Evolutionary conservation across 2,888 invertebrate species (phyloP).

Genomic region (Seira musarum): DNA sequence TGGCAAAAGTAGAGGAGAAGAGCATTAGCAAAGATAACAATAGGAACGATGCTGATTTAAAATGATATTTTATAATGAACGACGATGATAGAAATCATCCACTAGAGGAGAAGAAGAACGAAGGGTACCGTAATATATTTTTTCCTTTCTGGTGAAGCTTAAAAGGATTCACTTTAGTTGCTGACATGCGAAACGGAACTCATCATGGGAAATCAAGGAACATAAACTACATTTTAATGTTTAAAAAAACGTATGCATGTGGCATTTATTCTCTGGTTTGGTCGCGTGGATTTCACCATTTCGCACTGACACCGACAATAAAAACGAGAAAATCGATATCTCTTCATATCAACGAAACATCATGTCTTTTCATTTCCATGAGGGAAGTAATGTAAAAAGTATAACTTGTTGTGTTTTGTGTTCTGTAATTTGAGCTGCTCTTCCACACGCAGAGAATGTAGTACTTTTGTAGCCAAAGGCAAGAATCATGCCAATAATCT

Average conservation of each 20-base stretch:
- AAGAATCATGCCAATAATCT: conserved; percentile 5
- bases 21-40: conserved; percentile 23
- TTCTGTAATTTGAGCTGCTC: conserved; percentile 19
- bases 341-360: conserved; percentile 2
- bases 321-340: conserved; percentile 16
- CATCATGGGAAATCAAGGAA: conserved; percentile 53
- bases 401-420: too few relatives aligned
- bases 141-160: conserved; percentile 33
- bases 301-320: conserved; percentile 1
- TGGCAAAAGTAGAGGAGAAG: neutral
- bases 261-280: neutral
- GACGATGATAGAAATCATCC: conserved; percentile 10
- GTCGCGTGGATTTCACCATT: conserved; percentile 52
- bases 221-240: conserved; percentile 9
- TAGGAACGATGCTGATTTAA: conserved; percentile 18
- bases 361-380: conserved; percentile 30
- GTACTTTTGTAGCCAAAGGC: neutral
- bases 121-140: conserved; percentile 1
- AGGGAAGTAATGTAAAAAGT: conserved; percentile 20
- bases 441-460: conserved; percentile 14
- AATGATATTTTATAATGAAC: conserved; percentile 30
- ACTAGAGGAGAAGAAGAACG: neutral
- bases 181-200: conserved; percentile 48
- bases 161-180: conserved; percentile 1
- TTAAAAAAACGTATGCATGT: neutral